These are phyloP conservation scores for Myotis davidii DNA, from an alignment of 2,113 vertebrate species.

Conservation along the genomic window DNA sequence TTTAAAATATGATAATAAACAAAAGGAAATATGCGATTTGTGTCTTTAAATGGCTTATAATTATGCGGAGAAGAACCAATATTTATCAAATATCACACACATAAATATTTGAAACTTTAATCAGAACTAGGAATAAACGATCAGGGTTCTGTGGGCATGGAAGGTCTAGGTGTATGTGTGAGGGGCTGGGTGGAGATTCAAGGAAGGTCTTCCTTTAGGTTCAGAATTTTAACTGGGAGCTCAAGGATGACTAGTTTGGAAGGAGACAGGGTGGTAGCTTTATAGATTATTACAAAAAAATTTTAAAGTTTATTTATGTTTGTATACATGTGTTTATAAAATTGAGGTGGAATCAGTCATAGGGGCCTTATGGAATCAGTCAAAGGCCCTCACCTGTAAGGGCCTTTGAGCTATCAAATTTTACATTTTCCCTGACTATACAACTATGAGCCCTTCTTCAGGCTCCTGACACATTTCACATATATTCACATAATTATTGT, in stretches of 20 bases:
- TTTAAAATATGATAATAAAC: background rate
- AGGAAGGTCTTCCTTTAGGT: background rate
- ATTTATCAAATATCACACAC: background rate
- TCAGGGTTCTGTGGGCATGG: background rate
- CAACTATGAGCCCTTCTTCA: background rate
- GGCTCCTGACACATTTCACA: background rate
- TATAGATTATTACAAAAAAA: background rate
- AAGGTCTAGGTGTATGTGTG: background rate
- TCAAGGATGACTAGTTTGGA: background rate
- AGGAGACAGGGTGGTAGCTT: background rate
- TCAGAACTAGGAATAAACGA: background rate
- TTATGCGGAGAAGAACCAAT: background rate
- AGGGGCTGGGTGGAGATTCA: background rate
- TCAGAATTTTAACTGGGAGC: background rate
- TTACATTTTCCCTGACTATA: background rate
- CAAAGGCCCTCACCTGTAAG: background rate
- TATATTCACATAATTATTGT: background rate
- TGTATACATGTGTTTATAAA: background rate
- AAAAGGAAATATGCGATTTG: background rate
- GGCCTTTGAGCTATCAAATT: background rate
- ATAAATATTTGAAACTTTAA: background rate
- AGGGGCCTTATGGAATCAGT: rapidly evolving
- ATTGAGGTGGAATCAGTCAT: background rate
- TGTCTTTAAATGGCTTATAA: background rate
- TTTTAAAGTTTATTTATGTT: background rate